phyloP scores from a whole-genome alignment of 1,140 invertebrate genomes.

The Helicoverpa armigera region DNA sequence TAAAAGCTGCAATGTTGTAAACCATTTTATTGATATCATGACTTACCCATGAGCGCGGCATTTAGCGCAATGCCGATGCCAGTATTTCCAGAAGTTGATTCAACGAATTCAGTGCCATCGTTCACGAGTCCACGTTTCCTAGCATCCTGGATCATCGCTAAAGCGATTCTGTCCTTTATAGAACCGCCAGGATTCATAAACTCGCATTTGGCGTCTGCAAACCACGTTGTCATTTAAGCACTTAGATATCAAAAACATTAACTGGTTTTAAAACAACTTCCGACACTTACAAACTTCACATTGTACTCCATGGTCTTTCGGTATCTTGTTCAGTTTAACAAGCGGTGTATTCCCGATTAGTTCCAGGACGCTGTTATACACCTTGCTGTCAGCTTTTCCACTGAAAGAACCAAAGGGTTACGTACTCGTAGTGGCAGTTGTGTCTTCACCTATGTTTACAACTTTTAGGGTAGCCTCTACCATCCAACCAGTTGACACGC shows the following conservation, averaged over 20 bases:
- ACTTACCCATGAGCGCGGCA: slow-evolving; percentile 93
- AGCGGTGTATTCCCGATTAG: slow-evolving; percentile 97
- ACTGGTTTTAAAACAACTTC: no score
- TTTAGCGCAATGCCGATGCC: slow-evolving; percentile 98
- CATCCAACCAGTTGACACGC: no score
- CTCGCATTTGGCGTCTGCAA: slow-evolving; percentile 98
- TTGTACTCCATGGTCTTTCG: slow-evolving; percentile 92
- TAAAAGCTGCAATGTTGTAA: not conserved
- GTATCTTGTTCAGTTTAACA: slow-evolving; percentile 94
- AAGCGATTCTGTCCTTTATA: slow-evolving; percentile 97
- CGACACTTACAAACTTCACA: slow-evolving; percentile 91
- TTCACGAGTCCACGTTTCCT: slow-evolving; percentile 94
- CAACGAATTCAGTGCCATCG: slow-evolving; percentile 94
- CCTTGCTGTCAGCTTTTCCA: slow-evolving; percentile 35
- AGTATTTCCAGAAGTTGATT: slow-evolving; percentile 97
- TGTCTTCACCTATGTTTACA: no score
- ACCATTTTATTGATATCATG: not conserved
- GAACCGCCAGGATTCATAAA: slow-evolving; percentile 98
- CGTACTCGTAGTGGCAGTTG: no score
- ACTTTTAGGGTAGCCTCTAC: no score
- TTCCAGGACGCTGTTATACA: slow-evolving; percentile 89
- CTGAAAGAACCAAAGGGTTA: slow-evolving; percentile 11
- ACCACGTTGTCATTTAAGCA: not conserved
- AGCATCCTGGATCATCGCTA: slow-evolving; percentile 97
- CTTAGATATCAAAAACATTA: no score